Evolutionary conservation across 2,113 vertebrate species (phyloP).

Genomic region (Thalassarche chlororhynchos): DNA sequence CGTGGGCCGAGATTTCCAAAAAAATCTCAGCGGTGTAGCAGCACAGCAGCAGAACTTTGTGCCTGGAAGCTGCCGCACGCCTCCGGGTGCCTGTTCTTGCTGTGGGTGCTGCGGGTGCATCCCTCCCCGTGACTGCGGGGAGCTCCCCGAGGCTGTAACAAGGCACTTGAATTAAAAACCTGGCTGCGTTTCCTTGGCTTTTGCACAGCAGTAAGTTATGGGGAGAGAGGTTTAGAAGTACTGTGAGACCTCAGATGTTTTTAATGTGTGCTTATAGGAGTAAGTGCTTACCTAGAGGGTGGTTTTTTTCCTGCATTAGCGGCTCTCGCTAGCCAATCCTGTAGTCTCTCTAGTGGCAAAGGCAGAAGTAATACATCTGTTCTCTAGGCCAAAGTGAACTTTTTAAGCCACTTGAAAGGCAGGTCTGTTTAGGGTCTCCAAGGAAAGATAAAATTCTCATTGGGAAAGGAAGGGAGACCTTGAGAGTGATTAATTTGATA

Average conservation of each 20-base stretch:
- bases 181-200: background rate
- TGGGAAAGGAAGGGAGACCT: background rate
- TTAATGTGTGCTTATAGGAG: background rate
- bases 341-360: background rate
- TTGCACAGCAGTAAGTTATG: background rate
- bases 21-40: background rate
- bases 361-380: background rate
- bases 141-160: background rate
- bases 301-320: background rate
- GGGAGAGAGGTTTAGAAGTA: background rate
- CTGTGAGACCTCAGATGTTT: background rate
- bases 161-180: background rate
- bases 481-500: background rate
- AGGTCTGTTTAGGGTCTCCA: background rate
- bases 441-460: background rate
- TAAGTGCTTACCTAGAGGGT: background rate
- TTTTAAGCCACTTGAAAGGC: background rate
- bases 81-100: background rate
- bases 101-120: background rate
- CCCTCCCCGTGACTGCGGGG: background rate
- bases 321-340: background rate
- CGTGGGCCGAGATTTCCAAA: accelerated
- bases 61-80: background rate
- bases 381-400: background rate
- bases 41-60: accelerated